Base-by-base conservation (phyloP, 2,797 vertebrate genomes). In the Hybognathus amarus region DNA sequence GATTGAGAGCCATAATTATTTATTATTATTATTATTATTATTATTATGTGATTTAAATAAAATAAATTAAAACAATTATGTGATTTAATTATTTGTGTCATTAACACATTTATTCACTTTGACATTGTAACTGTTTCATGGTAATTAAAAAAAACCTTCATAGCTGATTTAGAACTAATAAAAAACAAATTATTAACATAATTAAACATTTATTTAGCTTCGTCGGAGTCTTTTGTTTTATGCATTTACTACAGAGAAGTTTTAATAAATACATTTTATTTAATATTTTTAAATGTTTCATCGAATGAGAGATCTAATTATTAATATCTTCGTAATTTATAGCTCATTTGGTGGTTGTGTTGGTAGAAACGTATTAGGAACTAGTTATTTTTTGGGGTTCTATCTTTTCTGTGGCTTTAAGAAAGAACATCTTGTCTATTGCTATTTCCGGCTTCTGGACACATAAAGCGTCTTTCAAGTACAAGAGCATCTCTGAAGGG, bases 401-500 rank as follows among this genome's bases (percentile, higher is more conserved):
- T 67, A 24, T 18, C 4, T 64, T 15, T 73, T 73, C 50, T 5
- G 11, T 70, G n/a, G 36, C 78, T 59, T 80, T 70, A 42, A 40
- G 50, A 50, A 63, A 74, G 24, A 66, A 45, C 36, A 36, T 59
- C 67, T 38, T 75, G 70, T 38, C 22, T 52, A 6, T 20, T 50
- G 5, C 27, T 18, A 24, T 59, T 74, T 54, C 11, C 20, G 1
- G 1, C 30, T 33, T 74, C 30, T 54, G 47, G 47, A 54, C 47
- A 52, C 27, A 27, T 27, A 36, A 52, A 13, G 18, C 0, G 7
- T 20, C 70, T 50, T 30, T 75, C 13, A 30, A 36, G 75, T 61
- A 38, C 71, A 27, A 76, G 38, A 27, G 47, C 59, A 66, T 64
- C 33, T 40, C 47, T 56, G 17, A 82, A 82, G 5, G 30, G 30